phyloP scores from a whole-genome alignment of 2,888 invertebrate species.

The Tineola bisselliella region DNA sequence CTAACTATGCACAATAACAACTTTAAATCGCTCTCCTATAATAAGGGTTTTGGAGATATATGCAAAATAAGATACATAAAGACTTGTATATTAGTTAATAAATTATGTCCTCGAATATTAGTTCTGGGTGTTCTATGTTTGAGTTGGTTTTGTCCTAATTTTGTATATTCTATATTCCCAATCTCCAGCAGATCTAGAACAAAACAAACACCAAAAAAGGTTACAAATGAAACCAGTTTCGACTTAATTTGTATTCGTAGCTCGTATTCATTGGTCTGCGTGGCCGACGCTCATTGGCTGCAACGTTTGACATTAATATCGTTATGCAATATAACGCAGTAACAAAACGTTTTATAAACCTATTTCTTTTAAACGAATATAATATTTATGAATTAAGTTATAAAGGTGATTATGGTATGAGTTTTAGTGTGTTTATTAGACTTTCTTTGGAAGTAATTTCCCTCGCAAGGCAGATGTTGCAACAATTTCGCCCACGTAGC shows the following conservation, averaged over 20 bases:
- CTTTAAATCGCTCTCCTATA: too few relatives aligned
- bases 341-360: constrained; percentile 21
- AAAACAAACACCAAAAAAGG: constrained; percentile 28
- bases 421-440: constrained; percentile 6
- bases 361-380: constrained; percentile 13
- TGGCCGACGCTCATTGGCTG: constrained; percentile 49
- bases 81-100: too few relatives aligned
- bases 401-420: background rate
- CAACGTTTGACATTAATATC: constrained; percentile 65
- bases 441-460: constrained; percentile 18
- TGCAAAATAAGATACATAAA: too few relatives aligned
- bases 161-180: too few relatives aligned
- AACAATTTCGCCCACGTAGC: constrained; percentile 63
- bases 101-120: too few relatives aligned
- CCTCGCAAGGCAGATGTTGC: constrained; percentile 65
- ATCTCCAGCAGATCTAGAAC: constrained; percentile 13
- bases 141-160: too few relatives aligned
- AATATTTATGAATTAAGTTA: constrained; percentile 13
- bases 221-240: constrained; percentile 50
- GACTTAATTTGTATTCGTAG: constrained; percentile 54
- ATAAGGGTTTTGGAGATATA: too few relatives aligned
- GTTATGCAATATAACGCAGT: constrained; percentile 36
- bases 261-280: constrained; percentile 57
- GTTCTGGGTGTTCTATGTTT: too few relatives aligned
- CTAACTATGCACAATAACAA: too few relatives aligned